Evolutionary conservation across 2,113 vertebrate genomes (phyloP), one percentile per base, ranked within the genome.

Genomic region (Oreotrochilus melanogaster): DNA sequence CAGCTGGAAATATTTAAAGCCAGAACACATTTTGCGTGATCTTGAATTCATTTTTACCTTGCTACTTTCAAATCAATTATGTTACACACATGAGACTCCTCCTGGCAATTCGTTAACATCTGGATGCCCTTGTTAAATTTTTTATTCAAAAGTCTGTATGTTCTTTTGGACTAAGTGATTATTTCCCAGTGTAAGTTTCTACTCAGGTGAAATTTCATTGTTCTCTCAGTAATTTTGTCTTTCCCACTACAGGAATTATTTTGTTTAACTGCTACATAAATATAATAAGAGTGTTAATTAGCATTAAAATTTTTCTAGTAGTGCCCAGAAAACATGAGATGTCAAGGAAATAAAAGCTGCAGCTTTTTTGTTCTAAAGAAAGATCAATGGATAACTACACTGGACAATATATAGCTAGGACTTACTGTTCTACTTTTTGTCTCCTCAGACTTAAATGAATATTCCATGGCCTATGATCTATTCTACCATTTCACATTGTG

Each of bases 31-130:
- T 93, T 90, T 81, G 30, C 30, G 1, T 73, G 70, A 78, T 58
- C 47, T 76, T 92, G 42, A 93, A 60, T 88, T 88, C 56, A 88
- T 94, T 95, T 79, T 90, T 87, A 19, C 72, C 42, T 78, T 72
- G 35, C 24, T 82, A 60, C 56, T 73, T 94, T 92, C 86, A 85
- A 43, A 39, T 87, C 89, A 91, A 90, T 94, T 90, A 88, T 67
- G 51, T 75, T 92, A 75, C 12, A 61, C 37, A 65, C 23, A 66
- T 23, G 30, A 96, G 54, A 82, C 7, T 66, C 74, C 83, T 95
- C 64, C 85, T 58, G 92, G 93, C 31, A 5, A 31, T 90, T 85
- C 43, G 23, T 42, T 83, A 95, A 92, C 88, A 94, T 94, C 95
- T 95, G 93, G 90, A 79, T 76, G 24, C 10, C 31, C 30, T 92